Percentiles rank a stretch among this genome's conserved stretches.
phyloP scores from a whole-genome alignment of 2,888 invertebrate species.

The Dryococelus australis region DNA sequence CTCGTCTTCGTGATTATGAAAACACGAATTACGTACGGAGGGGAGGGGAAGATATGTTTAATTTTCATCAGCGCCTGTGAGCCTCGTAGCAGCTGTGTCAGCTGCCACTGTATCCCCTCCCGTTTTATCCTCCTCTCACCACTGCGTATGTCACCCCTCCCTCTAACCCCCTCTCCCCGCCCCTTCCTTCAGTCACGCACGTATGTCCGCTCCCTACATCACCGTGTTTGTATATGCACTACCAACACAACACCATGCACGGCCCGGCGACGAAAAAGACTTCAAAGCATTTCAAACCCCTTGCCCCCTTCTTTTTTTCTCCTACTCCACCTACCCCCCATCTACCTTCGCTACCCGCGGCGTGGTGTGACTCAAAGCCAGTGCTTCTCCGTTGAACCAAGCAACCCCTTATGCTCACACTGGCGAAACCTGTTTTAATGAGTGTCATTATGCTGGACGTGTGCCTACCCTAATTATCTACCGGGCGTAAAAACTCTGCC shows the following conservation, averaged over 20 bases:
- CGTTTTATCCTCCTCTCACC: neutral
- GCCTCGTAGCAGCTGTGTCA: neutral
- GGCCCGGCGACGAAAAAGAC: slow-evolving; percentile 2
- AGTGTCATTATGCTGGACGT: neutral
- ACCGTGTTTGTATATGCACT: neutral
- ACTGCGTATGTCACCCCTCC: no score
- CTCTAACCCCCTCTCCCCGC: no score
- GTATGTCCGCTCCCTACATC: neutral
- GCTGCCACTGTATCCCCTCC: neutral
- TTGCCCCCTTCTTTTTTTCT: neutral
- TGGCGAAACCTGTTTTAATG: neutral
- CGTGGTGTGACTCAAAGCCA: neutral
- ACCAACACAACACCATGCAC: neutral
- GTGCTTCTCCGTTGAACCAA: neutral
- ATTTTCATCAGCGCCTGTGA: neutral
- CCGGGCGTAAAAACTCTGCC: neutral
- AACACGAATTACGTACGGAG: no score
- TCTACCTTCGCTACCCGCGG: neutral
- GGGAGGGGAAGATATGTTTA: no score
- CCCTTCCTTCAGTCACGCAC: no score
- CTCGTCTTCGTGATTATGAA: no score
- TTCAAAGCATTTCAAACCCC: neutral
- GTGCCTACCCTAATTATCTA: neutral
- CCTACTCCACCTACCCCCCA: neutral
- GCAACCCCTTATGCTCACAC: neutral